A percentile compares a stretch with the other conserved stretches of the same genome.
phyloP scores from a whole-genome alignment of 2,113 vertebrate species.

The Myiozetetes cayanensis region DNA sequence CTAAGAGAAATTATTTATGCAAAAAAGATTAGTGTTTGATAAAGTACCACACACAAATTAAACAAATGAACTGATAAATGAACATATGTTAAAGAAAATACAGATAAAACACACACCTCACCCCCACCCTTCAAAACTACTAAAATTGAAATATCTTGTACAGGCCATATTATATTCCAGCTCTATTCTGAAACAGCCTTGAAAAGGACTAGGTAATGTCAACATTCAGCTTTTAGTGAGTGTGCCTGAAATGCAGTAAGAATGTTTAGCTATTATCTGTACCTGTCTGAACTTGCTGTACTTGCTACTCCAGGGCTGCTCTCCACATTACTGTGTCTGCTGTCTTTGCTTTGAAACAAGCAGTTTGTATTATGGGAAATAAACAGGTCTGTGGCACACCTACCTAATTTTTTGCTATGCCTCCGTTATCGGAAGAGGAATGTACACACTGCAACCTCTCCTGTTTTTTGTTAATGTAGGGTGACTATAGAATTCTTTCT shows the following conservation, averaged over 20 bases:
- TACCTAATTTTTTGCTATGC: not conserved
- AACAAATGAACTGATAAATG: not conserved
- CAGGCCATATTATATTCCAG: not conserved
- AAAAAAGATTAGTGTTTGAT: not conserved
- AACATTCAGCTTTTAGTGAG: not conserved
- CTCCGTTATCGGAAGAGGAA: not conserved
- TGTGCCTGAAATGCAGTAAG: slow-evolving; percentile 2
- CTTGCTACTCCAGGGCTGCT: not conserved
- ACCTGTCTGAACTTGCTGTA: slow-evolving; percentile 18
- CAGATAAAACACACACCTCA: not conserved
- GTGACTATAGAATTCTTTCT: not conserved
- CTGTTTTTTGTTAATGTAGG: not conserved
- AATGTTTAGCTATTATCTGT: not conserved
- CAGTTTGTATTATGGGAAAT: not conserved
- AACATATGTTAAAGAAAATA: not conserved
- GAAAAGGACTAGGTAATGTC: not conserved
- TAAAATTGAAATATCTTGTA: not conserved
- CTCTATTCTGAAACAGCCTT: not conserved
- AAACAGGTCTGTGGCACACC: not conserved
- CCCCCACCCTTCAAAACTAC: accelerated
- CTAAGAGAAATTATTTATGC: not conserved
- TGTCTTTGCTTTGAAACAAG: not conserved
- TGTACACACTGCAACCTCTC: not conserved
- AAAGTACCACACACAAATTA: not conserved
- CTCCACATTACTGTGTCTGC: not conserved